Conservation (phyloP, 92 coral and sea anemone species). For the Nematostella vectensis region DNA sequence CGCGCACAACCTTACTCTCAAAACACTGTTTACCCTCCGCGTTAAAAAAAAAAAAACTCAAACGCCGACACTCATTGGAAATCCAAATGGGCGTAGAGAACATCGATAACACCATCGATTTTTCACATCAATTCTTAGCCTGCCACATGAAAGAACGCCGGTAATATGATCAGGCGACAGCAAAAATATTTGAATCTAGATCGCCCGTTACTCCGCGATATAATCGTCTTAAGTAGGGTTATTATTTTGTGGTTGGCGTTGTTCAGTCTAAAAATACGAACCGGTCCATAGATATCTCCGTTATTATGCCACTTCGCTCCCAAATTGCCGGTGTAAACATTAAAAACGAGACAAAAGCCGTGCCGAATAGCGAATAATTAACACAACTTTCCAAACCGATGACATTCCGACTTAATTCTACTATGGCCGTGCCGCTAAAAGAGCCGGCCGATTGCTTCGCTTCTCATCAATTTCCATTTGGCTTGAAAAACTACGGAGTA, state of each 20-base stretch:
- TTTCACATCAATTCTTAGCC: constrained; percentile 75
- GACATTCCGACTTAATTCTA: constrained; percentile 47
- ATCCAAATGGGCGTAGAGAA: too few relatives aligned
- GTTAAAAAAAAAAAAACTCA: too few relatives aligned
- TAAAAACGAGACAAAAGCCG: constrained; percentile 33
- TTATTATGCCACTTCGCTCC: constrained; percentile 50
- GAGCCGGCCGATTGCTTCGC: constrained; percentile 42
- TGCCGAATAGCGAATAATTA: constrained; percentile 55
- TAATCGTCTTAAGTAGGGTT: constrained; percentile 45
- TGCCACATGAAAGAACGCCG: constrained; percentile 78
- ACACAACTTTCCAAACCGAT: constrained; percentile 17
- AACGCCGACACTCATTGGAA: too few relatives aligned
- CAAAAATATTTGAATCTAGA: constrained; percentile 51
- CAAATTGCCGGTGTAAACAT: constrained; percentile 56
- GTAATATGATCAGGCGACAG: constrained; percentile 39
- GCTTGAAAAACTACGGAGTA: constrained; percentile 24
- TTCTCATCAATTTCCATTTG: too few relatives aligned
- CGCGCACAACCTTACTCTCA: too few relatives aligned
- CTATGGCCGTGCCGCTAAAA: constrained; percentile 45
- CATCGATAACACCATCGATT: constrained; percentile 55
- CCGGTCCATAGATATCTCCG: constrained; percentile 12
- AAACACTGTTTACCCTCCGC: too few relatives aligned
- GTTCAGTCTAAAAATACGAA: constrained; percentile 17
- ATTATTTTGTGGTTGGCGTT: constrained; percentile 34
- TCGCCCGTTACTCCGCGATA: constrained; percentile 23